Evolutionary conservation across 2,113 vertebrate species (phyloP).

Genomic region (Agelaius tricolor): DNA sequence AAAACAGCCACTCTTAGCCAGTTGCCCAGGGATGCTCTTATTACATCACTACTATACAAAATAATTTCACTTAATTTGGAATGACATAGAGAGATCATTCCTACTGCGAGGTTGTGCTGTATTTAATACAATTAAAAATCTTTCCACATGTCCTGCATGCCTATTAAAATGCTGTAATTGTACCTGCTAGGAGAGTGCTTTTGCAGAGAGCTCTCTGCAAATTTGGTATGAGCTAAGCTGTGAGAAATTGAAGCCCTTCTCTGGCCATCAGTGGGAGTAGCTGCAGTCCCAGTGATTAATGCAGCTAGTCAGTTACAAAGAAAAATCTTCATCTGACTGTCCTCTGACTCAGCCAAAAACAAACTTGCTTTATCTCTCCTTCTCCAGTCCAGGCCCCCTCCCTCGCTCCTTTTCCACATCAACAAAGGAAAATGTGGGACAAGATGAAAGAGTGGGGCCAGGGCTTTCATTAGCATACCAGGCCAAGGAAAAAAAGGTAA

Average conservation of each 20-base stretch:
- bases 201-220: background rate
- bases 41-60: background rate
- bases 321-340: constrained; percentile 32
- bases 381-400: background rate
- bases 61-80: background rate
- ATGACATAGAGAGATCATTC: background rate
- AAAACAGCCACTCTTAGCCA: background rate
- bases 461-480: background rate
- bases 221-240: background rate
- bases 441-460: background rate
- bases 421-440: background rate
- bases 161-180: background rate
- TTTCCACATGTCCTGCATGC: background rate
- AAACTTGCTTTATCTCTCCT: constrained; percentile 32
- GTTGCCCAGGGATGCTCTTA: background rate
- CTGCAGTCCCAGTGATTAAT: constrained; percentile 12
- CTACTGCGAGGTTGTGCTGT: background rate
- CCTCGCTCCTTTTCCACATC: background rate
- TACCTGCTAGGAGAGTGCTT: background rate
- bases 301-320: background rate
- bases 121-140: background rate
- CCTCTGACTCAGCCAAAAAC: constrained; percentile 49
- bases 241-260: background rate
- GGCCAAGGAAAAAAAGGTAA: background rate
- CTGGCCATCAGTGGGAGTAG: background rate